Evolutionary conservation across 2,888 invertebrate genomes (phyloP).

Genomic region (Parapristionchus giblindavisi): DNA sequence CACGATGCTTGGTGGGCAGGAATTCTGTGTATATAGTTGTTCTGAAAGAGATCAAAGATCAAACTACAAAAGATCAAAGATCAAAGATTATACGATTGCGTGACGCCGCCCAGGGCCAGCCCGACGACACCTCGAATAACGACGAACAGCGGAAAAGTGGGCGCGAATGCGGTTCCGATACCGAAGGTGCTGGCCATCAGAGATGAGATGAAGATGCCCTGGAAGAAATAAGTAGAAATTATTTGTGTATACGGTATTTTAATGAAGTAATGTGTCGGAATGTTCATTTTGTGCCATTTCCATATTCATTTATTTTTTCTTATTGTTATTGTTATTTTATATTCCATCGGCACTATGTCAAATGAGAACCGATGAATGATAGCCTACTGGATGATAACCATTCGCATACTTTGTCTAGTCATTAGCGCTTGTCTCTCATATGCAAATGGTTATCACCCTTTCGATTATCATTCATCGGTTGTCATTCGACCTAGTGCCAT

Average conservation of each 20-base stretch:
- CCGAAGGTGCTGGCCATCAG: constrained; percentile 89
- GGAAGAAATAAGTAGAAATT: constrained; percentile 45
- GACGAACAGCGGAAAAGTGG: constrained; percentile 88
- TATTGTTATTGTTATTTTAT: too few species aligned
- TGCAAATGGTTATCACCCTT: too few species aligned
- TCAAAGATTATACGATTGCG: constrained; percentile 83
- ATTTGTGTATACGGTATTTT: background rate
- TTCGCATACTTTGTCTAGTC: too few species aligned
- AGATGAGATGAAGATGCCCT: constrained; percentile 89
- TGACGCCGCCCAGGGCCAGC: constrained; percentile 93
- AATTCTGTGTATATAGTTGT: constrained; percentile 94
- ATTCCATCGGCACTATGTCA: too few species aligned
- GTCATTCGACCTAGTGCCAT: too few species aligned
- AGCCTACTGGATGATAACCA: too few species aligned
- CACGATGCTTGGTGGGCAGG: constrained; percentile 88
- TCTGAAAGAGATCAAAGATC: constrained; percentile 73
- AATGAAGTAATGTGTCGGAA: too few species aligned
- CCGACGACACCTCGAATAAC: constrained; percentile 89
- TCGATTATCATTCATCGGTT: too few species aligned
- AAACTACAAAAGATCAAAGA: background rate
- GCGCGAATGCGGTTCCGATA: constrained; percentile 87
- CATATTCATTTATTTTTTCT: too few species aligned
- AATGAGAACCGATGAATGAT: too few species aligned
- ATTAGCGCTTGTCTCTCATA: too few species aligned
- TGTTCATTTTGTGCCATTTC: too few species aligned